These are phyloP conservation scores for Myrmophylax atrothorax DNA, from an alignment of 2,113 vertebrate species.

Conservation along the genomic window DNA sequence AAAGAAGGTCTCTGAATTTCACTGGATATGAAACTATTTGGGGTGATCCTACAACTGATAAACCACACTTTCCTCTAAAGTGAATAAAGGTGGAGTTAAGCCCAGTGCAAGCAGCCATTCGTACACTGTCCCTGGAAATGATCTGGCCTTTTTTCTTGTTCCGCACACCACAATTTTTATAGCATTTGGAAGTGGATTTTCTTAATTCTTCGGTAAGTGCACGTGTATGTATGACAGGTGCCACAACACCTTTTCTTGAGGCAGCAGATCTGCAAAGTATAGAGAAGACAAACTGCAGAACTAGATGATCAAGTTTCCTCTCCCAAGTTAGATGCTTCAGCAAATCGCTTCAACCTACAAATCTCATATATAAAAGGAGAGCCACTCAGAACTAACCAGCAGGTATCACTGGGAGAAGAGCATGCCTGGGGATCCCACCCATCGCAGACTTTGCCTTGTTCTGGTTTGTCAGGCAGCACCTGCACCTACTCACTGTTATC, in stretches of 20 bases:
- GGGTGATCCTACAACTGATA: background rate
- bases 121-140: background rate
- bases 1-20: background rate
- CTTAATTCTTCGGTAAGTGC: background rate
- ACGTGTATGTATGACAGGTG: background rate
- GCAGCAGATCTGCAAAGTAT: background rate
- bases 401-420: background rate
- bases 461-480: background rate
- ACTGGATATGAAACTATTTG: background rate
- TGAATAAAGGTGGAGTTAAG: background rate
- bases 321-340: background rate
- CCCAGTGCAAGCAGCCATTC: background rate
- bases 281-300: background rate
- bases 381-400: background rate
- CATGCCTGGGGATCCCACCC: background rate
- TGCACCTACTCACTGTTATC: background rate
- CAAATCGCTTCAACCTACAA: background rate
- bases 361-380: background rate
- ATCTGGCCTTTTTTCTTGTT: background rate
- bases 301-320: background rate
- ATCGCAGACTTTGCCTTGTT: background rate
- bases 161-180: background rate
- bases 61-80: background rate
- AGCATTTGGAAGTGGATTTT: background rate
- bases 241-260: background rate